phyloP scores from a whole-genome alignment of 2,113 vertebrate genomes.

The Bubalus kerabau region DNA sequence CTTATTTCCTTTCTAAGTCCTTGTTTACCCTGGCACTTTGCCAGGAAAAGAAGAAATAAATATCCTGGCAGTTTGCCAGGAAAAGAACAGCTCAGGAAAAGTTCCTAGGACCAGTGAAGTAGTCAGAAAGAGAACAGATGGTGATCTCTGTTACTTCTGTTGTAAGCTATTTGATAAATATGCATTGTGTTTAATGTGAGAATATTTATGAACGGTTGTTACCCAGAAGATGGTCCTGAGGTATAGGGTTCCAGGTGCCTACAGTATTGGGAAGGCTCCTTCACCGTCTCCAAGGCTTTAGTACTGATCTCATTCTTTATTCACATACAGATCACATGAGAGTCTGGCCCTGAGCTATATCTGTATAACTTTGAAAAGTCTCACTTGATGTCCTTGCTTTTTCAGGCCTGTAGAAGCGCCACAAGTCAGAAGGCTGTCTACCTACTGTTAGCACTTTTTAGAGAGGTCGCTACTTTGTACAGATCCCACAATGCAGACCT shows the following conservation, averaged over 20 bases:
- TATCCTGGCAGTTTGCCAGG: not conserved
- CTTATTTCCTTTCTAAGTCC: not conserved
- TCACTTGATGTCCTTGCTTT: not conserved
- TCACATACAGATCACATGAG: rapidly evolving
- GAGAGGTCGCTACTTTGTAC: conserved; percentile 87
- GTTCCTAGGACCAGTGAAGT: not conserved
- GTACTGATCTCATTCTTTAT: rapidly evolving
- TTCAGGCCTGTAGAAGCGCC: conserved; percentile 75
- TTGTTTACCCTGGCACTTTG: not conserved
- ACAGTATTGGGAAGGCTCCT: not conserved
- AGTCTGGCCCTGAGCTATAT: not conserved
- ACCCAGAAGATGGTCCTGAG: too few species aligned
- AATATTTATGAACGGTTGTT: rapidly evolving
- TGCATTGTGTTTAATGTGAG: rapidly evolving
- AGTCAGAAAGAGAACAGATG: not conserved
- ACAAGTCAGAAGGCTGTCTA: conserved; percentile 65
- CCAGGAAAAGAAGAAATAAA: not conserved
- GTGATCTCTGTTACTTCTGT: not conserved
- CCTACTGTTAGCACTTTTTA: conserved; percentile 88
- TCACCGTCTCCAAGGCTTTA: rapidly evolving
- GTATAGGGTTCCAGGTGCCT: rapidly evolving
- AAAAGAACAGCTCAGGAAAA: too few species aligned
- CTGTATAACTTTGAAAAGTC: not conserved
- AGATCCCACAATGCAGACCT: conserved; percentile 39
- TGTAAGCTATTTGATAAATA: rapidly evolving